phyloP scores from a whole-genome alignment of 2,888 invertebrate species.

The Coecobrya sp. region DNA sequence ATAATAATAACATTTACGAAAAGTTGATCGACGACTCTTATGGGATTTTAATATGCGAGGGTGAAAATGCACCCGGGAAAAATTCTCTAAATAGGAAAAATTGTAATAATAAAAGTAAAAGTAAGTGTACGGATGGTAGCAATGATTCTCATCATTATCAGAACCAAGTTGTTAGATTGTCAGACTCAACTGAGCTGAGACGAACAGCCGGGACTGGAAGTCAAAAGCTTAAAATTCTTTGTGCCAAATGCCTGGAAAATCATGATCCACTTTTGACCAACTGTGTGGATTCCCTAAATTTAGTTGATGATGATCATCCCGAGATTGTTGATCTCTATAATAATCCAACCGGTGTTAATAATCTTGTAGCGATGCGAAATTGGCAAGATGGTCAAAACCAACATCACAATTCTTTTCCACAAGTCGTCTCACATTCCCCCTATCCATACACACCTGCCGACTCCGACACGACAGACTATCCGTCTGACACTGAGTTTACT shows the following conservation, averaged over 20 bases:
- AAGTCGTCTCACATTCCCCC: conserved; percentile 72
- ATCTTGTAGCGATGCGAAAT: background rate
- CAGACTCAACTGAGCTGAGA: conserved; percentile 33
- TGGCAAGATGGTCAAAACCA: conserved; percentile 46
- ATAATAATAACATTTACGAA: conserved; percentile 84
- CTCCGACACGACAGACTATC: conserved; percentile 86
- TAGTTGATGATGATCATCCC: conserved; percentile 27
- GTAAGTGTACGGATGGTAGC: conserved; percentile 31
- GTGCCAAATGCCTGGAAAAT: conserved; percentile 87
- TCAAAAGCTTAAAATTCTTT: conserved; percentile 86
- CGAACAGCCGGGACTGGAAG: conserved; percentile 62
- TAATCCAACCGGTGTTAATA: conserved; percentile 25
- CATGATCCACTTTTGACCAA: conserved; percentile 87
- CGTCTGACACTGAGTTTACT: conserved; percentile 86
- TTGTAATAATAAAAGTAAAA: conserved; percentile 20
- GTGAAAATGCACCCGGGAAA: conserved; percentile 73
- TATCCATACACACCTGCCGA: conserved; percentile 37
- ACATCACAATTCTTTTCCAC: too few species aligned
- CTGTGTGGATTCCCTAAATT: conserved; percentile 80
- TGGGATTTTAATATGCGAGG: conserved; percentile 87
- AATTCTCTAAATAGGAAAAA: conserved; percentile 60
- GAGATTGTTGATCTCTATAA: conserved; percentile 38
- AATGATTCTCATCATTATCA: conserved; percentile 46
- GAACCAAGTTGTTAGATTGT: conserved; percentile 4
- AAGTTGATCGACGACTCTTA: conserved; percentile 86